Base-by-base conservation (phyloP, 2,113 vertebrate species). In the Talpa occidentalis region DNA sequence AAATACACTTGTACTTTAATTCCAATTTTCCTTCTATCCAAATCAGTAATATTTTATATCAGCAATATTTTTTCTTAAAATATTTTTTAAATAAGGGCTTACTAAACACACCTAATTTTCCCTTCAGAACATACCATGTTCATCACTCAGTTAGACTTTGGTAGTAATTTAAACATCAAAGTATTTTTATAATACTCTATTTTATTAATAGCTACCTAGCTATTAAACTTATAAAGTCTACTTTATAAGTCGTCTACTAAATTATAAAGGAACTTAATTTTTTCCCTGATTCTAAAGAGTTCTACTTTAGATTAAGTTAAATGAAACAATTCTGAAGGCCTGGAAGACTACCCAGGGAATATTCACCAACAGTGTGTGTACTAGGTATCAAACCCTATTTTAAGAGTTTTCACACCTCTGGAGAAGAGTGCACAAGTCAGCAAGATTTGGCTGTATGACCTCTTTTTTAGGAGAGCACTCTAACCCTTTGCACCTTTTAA, bases 21-120 rank as follows among this genome's bases (percentile, higher is more conserved):
- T 89, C 44, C n/a, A 86, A 60, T 66, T 77, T 82, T 87, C 40
- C 69, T 93, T 47, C 40, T 40, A 66, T 47, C 7, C 40, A 82
- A 84, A 89, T 37, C 28, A 76, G 59, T 64, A n/a, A 37, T 19
- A 54, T 54, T 54, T 54, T 54, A 22, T 56, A 56, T 56, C 21
- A 56, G 54, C 26, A 62, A 10, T 62, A 21, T 79, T 52, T 93
- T 44, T 72, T 79, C 42, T 76, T 56, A 64, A 62, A 73, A 32
- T 77, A 11, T 16, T 44, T 73, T 76, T 69, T 8, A 35, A 69
- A 88, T 24, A 73, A 84, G n/a, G 16, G 24, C 35, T 86, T 91
- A 47, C 79, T 78, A 35, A 93, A 88, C n/a, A 81, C 90, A 87
- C 40, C 40, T 62, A 66, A 87, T 17, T 92, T 95, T 89, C 64